Conservation (phyloP, 2,888 invertebrate species). For the Cylindroiulus punctatus region DNA sequence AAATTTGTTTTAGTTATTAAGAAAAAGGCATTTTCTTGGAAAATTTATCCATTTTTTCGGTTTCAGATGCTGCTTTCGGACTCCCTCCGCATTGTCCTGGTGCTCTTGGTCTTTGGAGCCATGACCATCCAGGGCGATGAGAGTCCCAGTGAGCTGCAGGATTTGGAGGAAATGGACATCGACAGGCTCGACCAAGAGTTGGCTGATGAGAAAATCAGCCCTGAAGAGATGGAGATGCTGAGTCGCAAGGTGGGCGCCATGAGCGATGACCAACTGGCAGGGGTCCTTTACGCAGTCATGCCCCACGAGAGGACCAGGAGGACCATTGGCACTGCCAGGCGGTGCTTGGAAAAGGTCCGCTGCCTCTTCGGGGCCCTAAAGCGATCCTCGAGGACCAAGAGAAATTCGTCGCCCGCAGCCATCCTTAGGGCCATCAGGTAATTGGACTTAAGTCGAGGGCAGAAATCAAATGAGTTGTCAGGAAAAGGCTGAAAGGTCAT, state of each 20-base stretch:
- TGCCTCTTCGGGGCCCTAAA: conserved; percentile 51
- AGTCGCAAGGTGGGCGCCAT: conserved; percentile 52
- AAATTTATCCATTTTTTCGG: not conserved
- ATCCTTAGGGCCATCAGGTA: conserved; percentile 56
- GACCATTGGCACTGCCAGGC: conserved; percentile 54
- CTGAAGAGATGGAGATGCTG: conserved; percentile 51
- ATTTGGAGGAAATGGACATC: not conserved
- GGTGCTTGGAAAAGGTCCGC: conserved; percentile 55
- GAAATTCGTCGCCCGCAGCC: conserved; percentile 52
- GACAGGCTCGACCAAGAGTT: conserved; percentile 17
- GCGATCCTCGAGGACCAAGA: conserved; percentile 43
- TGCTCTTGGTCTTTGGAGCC: not conserved
- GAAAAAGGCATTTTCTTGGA: not conserved
- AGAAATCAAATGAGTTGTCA: too few species aligned
- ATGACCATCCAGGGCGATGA: not conserved
- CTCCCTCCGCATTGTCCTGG: not conserved
- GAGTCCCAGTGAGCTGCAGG: not conserved
- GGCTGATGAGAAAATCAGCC: conserved; percentile 39
- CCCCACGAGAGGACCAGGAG: conserved; percentile 53
- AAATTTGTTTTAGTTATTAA: not conserved
- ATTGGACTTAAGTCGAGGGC: not conserved
- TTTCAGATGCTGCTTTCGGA: not conserved
- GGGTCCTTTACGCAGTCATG: conserved; percentile 53
- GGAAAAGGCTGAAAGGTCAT: too few species aligned
- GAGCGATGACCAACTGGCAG: conserved; percentile 55